Evolutionary conservation across 1,140 invertebrate species (phyloP), one percentile per base, ranked within the genome.

Genomic region (Plutomurus gul): DNA sequence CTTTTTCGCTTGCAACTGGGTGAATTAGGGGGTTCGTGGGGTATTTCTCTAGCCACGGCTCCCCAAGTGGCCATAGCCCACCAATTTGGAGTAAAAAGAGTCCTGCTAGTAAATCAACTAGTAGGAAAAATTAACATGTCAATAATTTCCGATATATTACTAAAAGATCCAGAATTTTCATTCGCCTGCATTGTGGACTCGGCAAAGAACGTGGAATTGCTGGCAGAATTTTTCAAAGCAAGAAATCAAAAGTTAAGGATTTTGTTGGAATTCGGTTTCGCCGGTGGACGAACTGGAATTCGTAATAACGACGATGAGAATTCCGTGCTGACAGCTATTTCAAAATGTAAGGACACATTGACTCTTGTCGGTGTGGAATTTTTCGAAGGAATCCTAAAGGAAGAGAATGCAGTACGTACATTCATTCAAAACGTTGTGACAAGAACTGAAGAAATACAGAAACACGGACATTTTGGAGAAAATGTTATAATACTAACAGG

Each of bases 181-280:
- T 83, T 83, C 47, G 20, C 40, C 22, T 83, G 82, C 27, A 27
- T 80, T n/a, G 76, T 83, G 3, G 82, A 83, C 65, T 81, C 80
- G 16, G 36, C 47, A 0, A 49, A 72, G 40, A 83, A 80, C 78
- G 51, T 80, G 10, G 33, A 49, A 10, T 18, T 39, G 6, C 76
- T 83, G 0, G 78, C 77, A 22, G n/a, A 77, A 70, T 83, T 79
- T 76, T 83, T 83, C 60, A 13, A 51, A 5, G 30, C 43, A 6
- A 51, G 40, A 33, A 76, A 75, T 6, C 82, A 79, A 36, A 70
- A 71, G 18, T 8, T 83, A 16, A 75, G 56, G 30, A 43, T 83
- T 10, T 70, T 83, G 7, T 25, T 83, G 3, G 82, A 83, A 60
- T 74, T 76, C 33, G 82, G 82, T 1, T 7, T 74, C 10, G 8